A percentile compares a stretch with the other conserved stretches of the same genome.
phyloP scores from a whole-genome alignment of 2,888 invertebrate genomes.

The Selenia dentaria region DNA sequence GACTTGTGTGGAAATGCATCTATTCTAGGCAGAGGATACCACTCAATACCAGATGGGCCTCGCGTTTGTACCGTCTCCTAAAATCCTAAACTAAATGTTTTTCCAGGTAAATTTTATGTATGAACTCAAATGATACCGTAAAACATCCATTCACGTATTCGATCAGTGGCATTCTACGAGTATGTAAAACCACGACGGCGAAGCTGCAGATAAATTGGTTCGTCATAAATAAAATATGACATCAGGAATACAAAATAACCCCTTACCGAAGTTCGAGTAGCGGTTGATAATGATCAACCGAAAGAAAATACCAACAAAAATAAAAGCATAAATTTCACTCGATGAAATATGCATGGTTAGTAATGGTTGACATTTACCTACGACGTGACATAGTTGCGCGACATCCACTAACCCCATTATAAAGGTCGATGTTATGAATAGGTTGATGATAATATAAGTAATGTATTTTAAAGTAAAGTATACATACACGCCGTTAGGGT shows the following conservation, averaged over 20 bases:
- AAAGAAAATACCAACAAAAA: slow-evolving; percentile 10
- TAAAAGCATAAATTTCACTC: slow-evolving; percentile 10
- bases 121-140: no score
- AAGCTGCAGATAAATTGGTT: no score
- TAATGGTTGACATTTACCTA: slow-evolving; percentile 26
- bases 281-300: slow-evolving; percentile 5
- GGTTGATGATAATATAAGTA: slow-evolving; percentile 10
- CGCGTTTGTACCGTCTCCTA: no score
- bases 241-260: slow-evolving; percentile 1
- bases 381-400: slow-evolving; percentile 44
- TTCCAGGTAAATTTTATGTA: no score
- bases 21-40: no score
- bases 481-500: no score
- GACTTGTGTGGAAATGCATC: no score
- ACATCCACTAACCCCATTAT: slow-evolving; percentile 46
- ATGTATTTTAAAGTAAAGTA: slow-evolving; percentile 4
- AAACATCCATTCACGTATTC: no score
- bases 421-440: slow-evolving; percentile 41
- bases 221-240: slow-evolving; percentile 7
- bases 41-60: no score
- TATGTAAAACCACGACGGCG: no score
- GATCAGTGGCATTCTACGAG: no score
- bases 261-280: slow-evolving; percentile 7
- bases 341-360: slow-evolving; percentile 19
- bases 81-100: no score